Evolutionary conservation across 2,888 invertebrate genomes (phyloP), one percentile per base, ranked within the genome.

Genomic region (Agrypnus murinus): DNA sequence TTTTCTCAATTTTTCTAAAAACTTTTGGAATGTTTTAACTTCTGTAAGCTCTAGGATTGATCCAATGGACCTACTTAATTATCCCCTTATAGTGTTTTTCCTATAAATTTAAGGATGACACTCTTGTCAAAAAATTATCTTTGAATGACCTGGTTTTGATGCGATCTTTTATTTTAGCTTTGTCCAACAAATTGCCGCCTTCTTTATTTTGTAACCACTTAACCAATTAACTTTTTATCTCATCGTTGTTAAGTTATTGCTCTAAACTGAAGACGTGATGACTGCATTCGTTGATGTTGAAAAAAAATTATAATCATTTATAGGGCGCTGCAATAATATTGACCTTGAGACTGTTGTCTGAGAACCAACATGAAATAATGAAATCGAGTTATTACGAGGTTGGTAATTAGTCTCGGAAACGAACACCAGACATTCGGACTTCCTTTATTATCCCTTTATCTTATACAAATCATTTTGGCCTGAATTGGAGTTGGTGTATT

Each of bases 391-490:
- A 67, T 69, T 70, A 64, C 66, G 71, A 70, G 68, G 71, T 65
- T 72, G 72, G 75, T 75, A 78, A 79, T 79, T 77, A 78, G 76
- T 74, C 73, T 73, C 74, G 76, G 72, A 75, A 77, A 78, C 76
- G 75, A 77, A 77, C 77, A 75, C 71, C 77, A 76, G 77, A 77
- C 77, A 72, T 71, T 67, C 72, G 73, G 67, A 75, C 78, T 80
- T 80, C 79, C 79, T 80, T 79, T 74, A 79, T 79, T 79, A 79
- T 72, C 63, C 67, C 59, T 67, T 71, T 73, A 71, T 74, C 74
- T 69, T 62, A 67, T 67, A 62, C 67, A 62, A 67, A 67, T 67
- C 67, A 53, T 62, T 67, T 46, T 50, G 59, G 31, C 31, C 46
- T 59, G 66, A 65, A 65, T 65, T 65, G 46, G 65, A 46, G 55